phyloP scores from a whole-genome alignment of 2,113 vertebrate genomes.

The Aptenodytes patagonicus region DNA sequence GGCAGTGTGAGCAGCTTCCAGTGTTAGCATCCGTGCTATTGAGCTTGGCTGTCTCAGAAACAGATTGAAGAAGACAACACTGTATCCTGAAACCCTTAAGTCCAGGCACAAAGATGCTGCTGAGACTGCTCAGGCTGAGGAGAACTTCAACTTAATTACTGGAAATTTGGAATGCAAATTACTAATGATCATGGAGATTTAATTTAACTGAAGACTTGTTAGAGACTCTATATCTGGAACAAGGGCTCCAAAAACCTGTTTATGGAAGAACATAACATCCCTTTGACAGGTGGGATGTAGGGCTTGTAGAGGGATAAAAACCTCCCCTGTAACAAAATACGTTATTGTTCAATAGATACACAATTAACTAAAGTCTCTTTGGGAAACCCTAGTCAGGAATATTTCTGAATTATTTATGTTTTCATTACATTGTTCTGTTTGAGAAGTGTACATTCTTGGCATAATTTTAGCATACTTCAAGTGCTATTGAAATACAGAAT shows the following conservation, averaged over 20 bases:
- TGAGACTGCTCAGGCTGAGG: not conserved
- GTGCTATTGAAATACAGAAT: not conserved
- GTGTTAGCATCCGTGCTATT: fast-evolving
- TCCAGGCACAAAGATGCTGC: not conserved
- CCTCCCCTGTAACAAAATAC: not conserved
- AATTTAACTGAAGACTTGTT: not conserved
- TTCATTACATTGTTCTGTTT: constrained; percentile 12
- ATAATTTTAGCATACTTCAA: not conserved
- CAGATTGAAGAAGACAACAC: not conserved
- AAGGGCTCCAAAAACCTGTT: not conserved
- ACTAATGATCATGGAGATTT: not conserved
- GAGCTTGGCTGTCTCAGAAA: not conserved
- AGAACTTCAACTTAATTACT: not conserved
- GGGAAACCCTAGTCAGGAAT: not conserved
- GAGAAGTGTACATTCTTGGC: not conserved
- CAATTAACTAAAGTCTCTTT: constrained; percentile 2
- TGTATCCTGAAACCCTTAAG: not conserved
- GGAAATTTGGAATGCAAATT: not conserved
- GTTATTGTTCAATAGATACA: not conserved
- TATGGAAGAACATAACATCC: not conserved
- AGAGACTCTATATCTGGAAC: not conserved
- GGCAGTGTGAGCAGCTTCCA: not conserved
- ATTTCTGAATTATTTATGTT: constrained; percentile 55
- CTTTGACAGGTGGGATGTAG: not conserved
- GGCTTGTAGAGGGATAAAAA: not conserved